Base-by-base conservation (phyloP, 2,113 vertebrate genomes). In the Salvator merianae region DNA sequence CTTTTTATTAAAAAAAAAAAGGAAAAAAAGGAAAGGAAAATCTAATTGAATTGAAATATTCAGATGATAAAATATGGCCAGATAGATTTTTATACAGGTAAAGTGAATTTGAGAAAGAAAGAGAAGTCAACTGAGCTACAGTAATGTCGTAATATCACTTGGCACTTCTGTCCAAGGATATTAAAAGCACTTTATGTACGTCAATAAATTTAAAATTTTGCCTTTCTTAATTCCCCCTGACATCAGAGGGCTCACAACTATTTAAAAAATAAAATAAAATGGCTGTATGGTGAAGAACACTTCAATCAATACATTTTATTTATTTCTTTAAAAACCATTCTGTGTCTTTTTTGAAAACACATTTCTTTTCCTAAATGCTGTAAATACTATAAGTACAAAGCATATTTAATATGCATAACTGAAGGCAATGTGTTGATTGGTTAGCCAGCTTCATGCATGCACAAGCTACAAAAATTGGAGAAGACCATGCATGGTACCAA, bases 41-140 rank as follows among this genome's bases (percentile, higher is more conserved):
- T 95, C 93, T 95, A 95, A 95, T 95, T 94, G 95, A 96, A 96
- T 95, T 96, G 95, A 96, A 96, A 95, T 94, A 93, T 90, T 93
- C 91, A 92, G 91, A 93, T 91, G 94, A 95, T 95, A 91, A 95
- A 96, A 96, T 92, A 93, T 79, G 93, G 94, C 85, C 85, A 89
- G 93, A 93, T 91, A 95, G 85, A 91, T 91, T 92, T 90, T 93
- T 90, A 89, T 36, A 94, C 93, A 95, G 95, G 96, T 96, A 95
- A 93, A 93, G 83, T 93, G 83, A 72, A 63, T 90, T 89, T 73
- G 89, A 91, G 86, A 82, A 82, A 87, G 86, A 94, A 88, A 86
- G 68, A 66, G 85, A 92, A 91, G 86, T 91, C 93, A 94, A 94
- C 91, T 32, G 88, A 94, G 90, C 87, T 89, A 91, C 55, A 77